Evolutionary conservation across 2,888 invertebrate genomes (phyloP).

Genomic region (Lasioglossum leucozonium): DNA sequence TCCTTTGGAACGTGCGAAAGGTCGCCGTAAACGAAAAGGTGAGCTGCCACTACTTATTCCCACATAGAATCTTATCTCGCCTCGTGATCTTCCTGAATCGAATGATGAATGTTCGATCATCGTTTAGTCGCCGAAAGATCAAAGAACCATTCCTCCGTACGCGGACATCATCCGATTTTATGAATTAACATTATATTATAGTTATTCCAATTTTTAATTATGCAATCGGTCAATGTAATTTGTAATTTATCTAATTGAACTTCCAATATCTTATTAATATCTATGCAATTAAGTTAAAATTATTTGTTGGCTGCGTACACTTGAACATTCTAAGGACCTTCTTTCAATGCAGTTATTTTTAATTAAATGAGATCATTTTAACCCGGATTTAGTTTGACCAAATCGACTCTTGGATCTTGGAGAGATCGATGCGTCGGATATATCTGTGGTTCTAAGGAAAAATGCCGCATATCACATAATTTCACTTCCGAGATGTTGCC

Average conservation of each 20-base stretch:
- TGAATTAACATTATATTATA: not conserved
- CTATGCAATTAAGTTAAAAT: not conserved
- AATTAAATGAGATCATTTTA: no score
- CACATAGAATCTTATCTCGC: slow-evolving; percentile 13
- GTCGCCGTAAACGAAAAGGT: slow-evolving; percentile 90
- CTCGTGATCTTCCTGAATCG: slow-evolving; percentile 9
- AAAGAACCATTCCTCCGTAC: slow-evolving; percentile 5
- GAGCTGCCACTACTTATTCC: slow-evolving; percentile 15
- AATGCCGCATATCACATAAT: no score
- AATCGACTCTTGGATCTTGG: no score
- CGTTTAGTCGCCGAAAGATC: not conserved
- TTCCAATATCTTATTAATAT: not conserved
- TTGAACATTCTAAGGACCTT: not conserved
- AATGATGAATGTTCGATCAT: not conserved
- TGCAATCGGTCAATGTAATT: not conserved
- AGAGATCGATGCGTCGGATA: no score
- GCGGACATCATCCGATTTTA: not conserved
- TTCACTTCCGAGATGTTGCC: no score
- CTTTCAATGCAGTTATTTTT: not conserved
- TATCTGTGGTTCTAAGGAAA: no score
- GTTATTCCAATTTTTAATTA: not conserved
- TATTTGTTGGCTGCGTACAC: not conserved
- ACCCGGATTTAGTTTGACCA: no score
- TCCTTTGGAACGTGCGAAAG: slow-evolving; percentile 93
- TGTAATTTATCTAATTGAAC: not conserved